Evolutionary conservation across 2,888 invertebrate species (phyloP), one percentile per base, ranked within the genome.

Genomic region (Morinoia aosen): DNA sequence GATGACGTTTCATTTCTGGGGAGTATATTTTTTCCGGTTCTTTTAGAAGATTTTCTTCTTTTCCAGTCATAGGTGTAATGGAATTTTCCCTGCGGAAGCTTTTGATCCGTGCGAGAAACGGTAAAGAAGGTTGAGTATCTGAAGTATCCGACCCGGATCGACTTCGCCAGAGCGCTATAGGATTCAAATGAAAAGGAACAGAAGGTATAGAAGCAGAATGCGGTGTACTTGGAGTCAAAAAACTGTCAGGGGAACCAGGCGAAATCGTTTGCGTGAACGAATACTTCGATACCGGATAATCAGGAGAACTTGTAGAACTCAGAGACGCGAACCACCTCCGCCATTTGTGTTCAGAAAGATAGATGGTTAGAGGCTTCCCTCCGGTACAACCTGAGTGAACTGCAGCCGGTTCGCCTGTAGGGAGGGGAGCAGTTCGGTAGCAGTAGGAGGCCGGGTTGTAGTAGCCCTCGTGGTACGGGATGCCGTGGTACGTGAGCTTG

Each of bases 391-490:
- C 57, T 7, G 25, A 57, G 57, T 33, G 93, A 12, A 48, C 25
- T 16, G 93, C 39, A 33, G 33, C 12, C 40, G 95, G 61, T 4
- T 58, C 39, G n/a, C 8, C 56, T 39, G 61, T 57, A 7, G 64
- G 33, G 5, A 93, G 25, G 58, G 93, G 12, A 57, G 93, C 8
- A n/a, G 48, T 48, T 56, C 93, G 56, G 33, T 57, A 57, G n/a
- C 57, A 57, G 64, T 95, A 61, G 48, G 95, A 64, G 16, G 64
- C 11, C n/a, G 95, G 95, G 64, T 95, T 95, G 93, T 93, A 93
- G 93, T 93, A 93, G 33, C 93, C 93, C 58, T 95, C 95, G 16
- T 25, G n/a, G 64, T 95, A 61, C n/a, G 64, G 64, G 64, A 64
- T 95, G 58, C 64, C 61, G n/a, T 64, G 64, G 40, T 64, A 61